These are phyloP conservation scores for Athalia rosae DNA, from an alignment of 2,888 invertebrate genomes.

Conservation along the genomic window DNA sequence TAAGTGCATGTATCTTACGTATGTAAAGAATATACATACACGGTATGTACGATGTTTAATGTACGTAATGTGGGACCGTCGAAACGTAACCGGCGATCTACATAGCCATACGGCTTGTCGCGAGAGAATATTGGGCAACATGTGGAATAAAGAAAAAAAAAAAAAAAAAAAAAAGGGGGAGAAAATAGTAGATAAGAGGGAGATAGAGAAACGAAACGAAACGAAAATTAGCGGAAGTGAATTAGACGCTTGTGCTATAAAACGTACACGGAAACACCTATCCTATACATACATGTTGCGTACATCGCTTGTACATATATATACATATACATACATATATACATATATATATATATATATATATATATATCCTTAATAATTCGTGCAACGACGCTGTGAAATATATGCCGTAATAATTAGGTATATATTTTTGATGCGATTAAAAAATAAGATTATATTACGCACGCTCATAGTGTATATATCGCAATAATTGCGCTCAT, in stretches of 20 bases:
- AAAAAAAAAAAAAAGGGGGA: not conserved
- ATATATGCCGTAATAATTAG: no score
- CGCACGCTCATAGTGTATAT: not conserved
- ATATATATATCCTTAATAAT: no score
- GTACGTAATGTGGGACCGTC: constrained; percentile 1
- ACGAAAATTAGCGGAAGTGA: constrained; percentile 25
- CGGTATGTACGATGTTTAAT: no score
- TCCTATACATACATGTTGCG: not conserved
- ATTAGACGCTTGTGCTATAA: constrained; percentile 4
- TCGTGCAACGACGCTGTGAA: no score
- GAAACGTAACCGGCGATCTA: constrained; percentile 41
- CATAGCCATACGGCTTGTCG: constrained; percentile 37
- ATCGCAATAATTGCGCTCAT: not conserved
- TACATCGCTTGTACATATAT: no score
- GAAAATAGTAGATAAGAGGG: not conserved
- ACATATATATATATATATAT: no score
- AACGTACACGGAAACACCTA: no score
- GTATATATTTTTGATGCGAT: no score
- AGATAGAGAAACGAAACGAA: not conserved
- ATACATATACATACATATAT: no score
- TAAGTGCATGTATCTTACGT: no score
- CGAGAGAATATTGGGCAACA: constrained; percentile 24
- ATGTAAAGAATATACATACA: not conserved
- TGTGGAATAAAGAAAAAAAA: not conserved
- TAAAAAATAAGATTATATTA: no score